Evolutionary conservation across 1,140 invertebrate genomes (phyloP).

Genomic region (Liolophura sinensis): DNA sequence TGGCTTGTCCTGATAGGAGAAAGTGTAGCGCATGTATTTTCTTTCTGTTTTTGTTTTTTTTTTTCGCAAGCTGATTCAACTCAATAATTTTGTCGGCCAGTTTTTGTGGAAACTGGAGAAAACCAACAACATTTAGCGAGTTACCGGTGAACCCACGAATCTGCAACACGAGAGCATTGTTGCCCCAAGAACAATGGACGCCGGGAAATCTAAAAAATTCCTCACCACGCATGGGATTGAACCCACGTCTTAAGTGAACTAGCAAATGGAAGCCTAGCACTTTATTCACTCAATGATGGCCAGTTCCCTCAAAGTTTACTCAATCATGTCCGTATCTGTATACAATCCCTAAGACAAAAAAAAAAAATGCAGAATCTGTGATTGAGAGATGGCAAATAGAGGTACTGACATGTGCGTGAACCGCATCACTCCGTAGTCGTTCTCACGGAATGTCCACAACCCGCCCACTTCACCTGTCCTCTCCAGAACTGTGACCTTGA

Average conservation of each 20-base stretch:
- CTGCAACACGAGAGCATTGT: no score
- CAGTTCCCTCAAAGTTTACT: background rate
- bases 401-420: slow-evolving; percentile 55
- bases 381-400: background rate
- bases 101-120: no score
- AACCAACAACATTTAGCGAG: no score
- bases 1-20: no score
- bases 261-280: background rate
- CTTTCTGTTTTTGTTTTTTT: no score
- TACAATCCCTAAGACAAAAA: slow-evolving; percentile 1
- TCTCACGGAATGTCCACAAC: slow-evolving; percentile 51
- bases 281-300: no score
- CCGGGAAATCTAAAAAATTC: background rate
- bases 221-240: background rate
- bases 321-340: background rate
- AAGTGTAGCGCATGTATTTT: no score
- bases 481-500: slow-evolving; percentile 43
- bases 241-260: background rate
- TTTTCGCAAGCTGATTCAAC: no score
- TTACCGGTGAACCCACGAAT: no score
- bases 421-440: slow-evolving; percentile 56
- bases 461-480: slow-evolving; percentile 50
- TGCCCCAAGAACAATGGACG: no score
- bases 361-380: background rate
- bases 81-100: no score